Evolutionary conservation across 1,140 invertebrate species (phyloP).

Genomic region (Andrena cerasifolii): DNA sequence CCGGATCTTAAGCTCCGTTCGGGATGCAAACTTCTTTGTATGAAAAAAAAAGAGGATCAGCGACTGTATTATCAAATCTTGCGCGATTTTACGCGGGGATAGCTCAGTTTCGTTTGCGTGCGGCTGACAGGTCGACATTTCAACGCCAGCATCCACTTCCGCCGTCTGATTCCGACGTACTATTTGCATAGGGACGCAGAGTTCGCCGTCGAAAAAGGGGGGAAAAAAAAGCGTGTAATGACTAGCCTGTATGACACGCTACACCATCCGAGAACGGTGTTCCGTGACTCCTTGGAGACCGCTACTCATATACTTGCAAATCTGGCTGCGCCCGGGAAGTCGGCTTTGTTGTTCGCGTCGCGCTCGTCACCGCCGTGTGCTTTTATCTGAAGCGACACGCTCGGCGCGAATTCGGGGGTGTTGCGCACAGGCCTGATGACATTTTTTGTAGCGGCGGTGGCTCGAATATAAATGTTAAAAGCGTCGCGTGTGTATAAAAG

Average conservation of each 20-base stretch:
- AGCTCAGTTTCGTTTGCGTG: conserved; percentile 45
- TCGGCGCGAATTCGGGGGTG: no score
- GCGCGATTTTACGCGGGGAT: conserved; percentile 9
- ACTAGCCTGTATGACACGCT: conserved; percentile 38
- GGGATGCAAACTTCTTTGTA: no score
- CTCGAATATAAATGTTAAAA: no score
- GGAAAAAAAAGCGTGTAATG: conserved; percentile 27
- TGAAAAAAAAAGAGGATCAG: neutral
- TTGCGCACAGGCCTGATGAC: no score
- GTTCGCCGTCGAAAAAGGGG: neutral
- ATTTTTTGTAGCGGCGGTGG: no score
- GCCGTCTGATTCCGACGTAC: conserved; percentile 59
- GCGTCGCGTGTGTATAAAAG: no score
- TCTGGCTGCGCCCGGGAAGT: neutral
- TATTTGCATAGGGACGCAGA: conserved; percentile 59
- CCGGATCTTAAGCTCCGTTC: no score
- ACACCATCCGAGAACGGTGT: neutral
- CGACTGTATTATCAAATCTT: neutral
- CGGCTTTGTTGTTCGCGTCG: conserved; percentile 2
- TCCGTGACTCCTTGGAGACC: conserved; percentile 7
- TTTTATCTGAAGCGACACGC: neutral
- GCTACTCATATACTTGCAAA: conserved; percentile 15
- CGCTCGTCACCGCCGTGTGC: neutral
- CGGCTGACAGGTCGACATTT: conserved; percentile 64
- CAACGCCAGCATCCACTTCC: conserved; percentile 54